Base-by-base conservation (phyloP, 2,797 vertebrate species). In the Arnoldichthys spilopterus region DNA sequence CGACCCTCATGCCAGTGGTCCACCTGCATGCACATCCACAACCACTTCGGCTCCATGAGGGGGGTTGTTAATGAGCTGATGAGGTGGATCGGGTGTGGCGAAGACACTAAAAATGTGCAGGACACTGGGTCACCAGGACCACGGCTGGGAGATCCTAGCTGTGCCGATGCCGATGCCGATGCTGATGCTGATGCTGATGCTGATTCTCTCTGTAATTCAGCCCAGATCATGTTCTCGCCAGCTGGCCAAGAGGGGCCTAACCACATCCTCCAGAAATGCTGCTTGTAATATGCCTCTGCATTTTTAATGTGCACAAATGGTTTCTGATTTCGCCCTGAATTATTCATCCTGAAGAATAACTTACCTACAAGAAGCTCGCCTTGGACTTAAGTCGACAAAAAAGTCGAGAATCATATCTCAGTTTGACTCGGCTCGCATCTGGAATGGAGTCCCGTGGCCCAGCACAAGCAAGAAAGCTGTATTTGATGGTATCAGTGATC, bases 311-410 rank as follows among this genome's bases (percentile, higher is more conserved):
- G 64, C 59, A 81, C 34, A 73, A 69, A 73, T 74, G 70, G 74
- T 68, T 80, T 81, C 76, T 82, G 81, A 76, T 80, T 84, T 73
- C 74, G 37, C 68, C 15, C 43, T 83, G 34, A 83, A 86, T 86
- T 81, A 83, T 86, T 86, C 62, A 81, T 74, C 66, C 8, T 47
- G 51, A 64, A 64, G 63, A 32, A 68, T 67, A 37, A 54, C 66
- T 82, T 74, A 72, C 64, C 58, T 62, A 72, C 66, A 24, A 77
- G 63, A 74, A 61, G 9, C 61, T 40, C 53, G 7, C 73, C n/a
- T 70, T 70, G 37, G 67, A 70, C 32, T 18, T 56, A 51, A 54
- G 56, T 74, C 37, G 72, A 56, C 32, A 64, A 68, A 63, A 72
- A 62, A 68, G 59, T 78, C 76, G 66, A 76, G 61, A 75, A 72